phyloP scores from a whole-genome alignment of 2,113 vertebrate species.

The Pangasianodon hypophthalmus region DNA sequence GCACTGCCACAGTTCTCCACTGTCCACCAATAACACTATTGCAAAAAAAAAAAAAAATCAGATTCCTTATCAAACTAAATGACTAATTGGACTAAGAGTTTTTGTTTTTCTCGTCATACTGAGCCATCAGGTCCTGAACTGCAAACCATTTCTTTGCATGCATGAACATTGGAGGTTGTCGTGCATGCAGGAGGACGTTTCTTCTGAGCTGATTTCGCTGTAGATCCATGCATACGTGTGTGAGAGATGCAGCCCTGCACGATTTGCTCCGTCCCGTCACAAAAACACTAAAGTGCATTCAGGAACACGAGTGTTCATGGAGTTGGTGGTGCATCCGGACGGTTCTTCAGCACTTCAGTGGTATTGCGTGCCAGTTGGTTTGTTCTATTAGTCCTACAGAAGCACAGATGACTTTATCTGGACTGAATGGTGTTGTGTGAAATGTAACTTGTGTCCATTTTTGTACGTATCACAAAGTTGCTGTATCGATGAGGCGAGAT shows the following conservation, averaged over 20 bases:
- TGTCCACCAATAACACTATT: neutral
- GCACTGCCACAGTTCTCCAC: neutral
- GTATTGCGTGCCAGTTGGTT: neutral
- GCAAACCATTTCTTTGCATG: neutral
- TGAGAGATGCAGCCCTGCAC: conserved; percentile 21
- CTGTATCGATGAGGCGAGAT: neutral
- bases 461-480: neutral
- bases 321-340: conserved; percentile 5
- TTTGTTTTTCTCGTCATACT: neutral
- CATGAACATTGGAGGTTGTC: neutral
- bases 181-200: neutral
- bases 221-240: neutral
- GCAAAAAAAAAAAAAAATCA: neutral
- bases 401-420: neutral
- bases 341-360: neutral
- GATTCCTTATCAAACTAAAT: neutral
- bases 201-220: neutral
- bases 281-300: conserved; percentile 24
- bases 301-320: neutral
- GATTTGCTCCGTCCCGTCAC: conserved; percentile 10
- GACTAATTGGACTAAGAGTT: neutral
- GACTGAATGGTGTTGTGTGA: neutral
- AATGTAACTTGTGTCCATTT: neutral
- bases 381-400: neutral
- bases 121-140: neutral